Evolutionary conservation across 2,797 vertebrate species (phyloP), one percentile per base, ranked within the genome.

Genomic region (Amblyopsis hoosieri): DNA sequence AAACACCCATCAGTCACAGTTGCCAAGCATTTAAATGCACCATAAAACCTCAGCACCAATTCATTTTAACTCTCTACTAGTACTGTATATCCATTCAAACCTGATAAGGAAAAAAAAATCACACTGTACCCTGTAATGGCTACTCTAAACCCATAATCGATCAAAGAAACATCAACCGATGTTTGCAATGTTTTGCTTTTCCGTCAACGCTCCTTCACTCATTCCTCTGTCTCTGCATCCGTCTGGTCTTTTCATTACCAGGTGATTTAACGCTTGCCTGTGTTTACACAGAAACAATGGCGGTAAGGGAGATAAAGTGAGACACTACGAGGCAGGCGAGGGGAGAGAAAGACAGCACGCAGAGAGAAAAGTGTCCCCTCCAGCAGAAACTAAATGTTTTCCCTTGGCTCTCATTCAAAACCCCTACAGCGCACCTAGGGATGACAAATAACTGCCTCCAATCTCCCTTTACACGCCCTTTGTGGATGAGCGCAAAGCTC

Each of bases 361-460:
- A 12, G 62, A 7, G 46, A 64, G 66, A 76, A 57, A 64, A 74
- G 72, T 75, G 64, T n/a, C 33, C 70, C 74, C 75, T 84, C 63
- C 69, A 76, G 74, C 78, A 83, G 74, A 87, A 84, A 81, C 69
- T 82, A 82, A 87, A 85, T 72, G 64, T 78, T 85, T 88, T 89
- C 81, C 53, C 23, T 84, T 89, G 88, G 86, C 78, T 66, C 45
- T 33, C 19, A 62, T 80, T 81, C 84, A 87, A 82, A 61, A 71
- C 67, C 5, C 60, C 37, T 54, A 29, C 69, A 53, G 66, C 57
- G 48, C 62, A 69, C 48, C 60, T 67, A 65, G 52, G 60, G 71
- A 50, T 63, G 58, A 76, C 1, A 47, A 50, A 71, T 10, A 68
- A 46, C 33, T 54, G 62, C 76, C 67, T 71, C 61, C 58, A 58